These are phyloP conservation scores for Dyspetes luteomarginatus DNA, from an alignment of 2,888 invertebrate species.

Conservation along the genomic window DNA sequence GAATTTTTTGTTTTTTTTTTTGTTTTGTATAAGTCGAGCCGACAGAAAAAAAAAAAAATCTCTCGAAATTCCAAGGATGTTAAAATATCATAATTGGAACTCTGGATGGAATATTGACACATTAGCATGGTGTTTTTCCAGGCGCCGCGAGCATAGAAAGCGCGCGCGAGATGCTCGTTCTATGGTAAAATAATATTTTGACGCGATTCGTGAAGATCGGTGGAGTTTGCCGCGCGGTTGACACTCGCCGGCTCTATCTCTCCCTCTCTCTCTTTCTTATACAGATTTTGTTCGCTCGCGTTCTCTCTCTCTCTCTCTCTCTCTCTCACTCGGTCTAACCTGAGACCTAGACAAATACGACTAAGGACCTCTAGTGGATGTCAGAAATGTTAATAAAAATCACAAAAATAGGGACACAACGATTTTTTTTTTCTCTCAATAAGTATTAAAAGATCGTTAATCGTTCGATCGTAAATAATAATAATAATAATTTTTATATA, in stretches of 20 bases:
- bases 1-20: too few relatives aligned
- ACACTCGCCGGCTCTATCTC: slow-evolving; percentile 12
- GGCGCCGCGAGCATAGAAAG: background rate
- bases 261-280: background rate
- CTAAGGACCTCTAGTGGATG: background rate
- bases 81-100: slow-evolving; percentile 52
- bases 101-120: slow-evolving; percentile 53
- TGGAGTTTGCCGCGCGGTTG: slow-evolving; percentile 4
- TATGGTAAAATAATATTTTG: slow-evolving; percentile 58
- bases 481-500: background rate
- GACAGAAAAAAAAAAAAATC: slow-evolving; percentile 24
- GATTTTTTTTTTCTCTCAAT: too few relatives aligned
- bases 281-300: background rate
- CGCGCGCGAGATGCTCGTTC: background rate
- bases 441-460: too few relatives aligned
- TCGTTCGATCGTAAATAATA: too few relatives aligned
- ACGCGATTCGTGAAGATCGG: slow-evolving; percentile 27
- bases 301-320: background rate
- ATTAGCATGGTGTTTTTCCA: slow-evolving; percentile 58
- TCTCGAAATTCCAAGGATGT: slow-evolving; percentile 16
- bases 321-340: background rate
- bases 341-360: background rate
- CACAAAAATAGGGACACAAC: too few relatives aligned
- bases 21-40: slow-evolving; percentile 33
- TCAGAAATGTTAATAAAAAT: background rate